Percentiles rank a stretch among this genome's conserved stretches.
phyloP scores from a whole-genome alignment of 2,113 vertebrate species.

The Heptranchias perlo region DNA sequence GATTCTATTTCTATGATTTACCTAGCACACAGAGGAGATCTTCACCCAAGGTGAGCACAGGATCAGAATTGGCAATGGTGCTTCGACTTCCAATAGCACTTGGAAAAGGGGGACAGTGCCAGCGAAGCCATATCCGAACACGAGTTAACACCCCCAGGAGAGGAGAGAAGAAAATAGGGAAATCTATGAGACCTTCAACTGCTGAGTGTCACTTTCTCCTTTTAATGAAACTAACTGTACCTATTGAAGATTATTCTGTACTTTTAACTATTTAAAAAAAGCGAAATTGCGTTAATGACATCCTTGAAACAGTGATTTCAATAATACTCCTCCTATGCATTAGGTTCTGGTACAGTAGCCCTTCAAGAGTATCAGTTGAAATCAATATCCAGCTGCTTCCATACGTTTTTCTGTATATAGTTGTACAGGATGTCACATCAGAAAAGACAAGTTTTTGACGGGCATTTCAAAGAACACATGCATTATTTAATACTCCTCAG shows the following conservation, averaged over 20 bases:
- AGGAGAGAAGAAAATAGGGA: neutral
- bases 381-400: neutral
- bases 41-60: too few relatives aligned
- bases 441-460: neutral
- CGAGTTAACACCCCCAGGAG: neutral
- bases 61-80: neutral
- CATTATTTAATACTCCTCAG: slow-evolving; percentile 17
- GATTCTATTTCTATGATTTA: too few relatives aligned
- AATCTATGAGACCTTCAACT: neutral
- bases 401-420: neutral
- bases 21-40: too few relatives aligned
- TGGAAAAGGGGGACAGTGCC: neutral
- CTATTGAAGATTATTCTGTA: neutral
- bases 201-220: neutral
- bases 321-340: neutral
- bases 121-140: neutral
- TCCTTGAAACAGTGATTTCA: neutral
- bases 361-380: neutral
- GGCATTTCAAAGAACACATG: neutral
- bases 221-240: neutral
- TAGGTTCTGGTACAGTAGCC: neutral
- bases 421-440: neutral
- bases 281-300: neutral
- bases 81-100: neutral
- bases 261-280: neutral